Evolutionary conservation across 2,888 invertebrate genomes (phyloP).

Genomic region (Clanis bilineata): DNA sequence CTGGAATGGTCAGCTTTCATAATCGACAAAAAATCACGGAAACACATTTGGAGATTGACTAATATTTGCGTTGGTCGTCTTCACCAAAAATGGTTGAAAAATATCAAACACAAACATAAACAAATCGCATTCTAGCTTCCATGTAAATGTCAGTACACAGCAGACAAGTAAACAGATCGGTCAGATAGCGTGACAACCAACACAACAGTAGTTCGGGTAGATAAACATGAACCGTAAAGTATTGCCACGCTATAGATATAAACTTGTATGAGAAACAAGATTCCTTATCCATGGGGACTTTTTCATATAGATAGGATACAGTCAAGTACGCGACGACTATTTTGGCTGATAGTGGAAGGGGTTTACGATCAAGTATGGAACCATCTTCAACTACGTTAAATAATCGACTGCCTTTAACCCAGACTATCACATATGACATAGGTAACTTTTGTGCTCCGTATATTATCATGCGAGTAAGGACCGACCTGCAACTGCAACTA

Average conservation of each 20-base stretch:
- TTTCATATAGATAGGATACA: not conserved
- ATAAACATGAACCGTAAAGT: conserved; percentile 2
- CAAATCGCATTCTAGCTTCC: conserved; percentile 2
- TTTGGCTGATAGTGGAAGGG: conserved; percentile 20
- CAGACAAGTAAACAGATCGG: conserved; percentile 13
- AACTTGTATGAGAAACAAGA: conserved; percentile 11
- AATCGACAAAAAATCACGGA: not conserved
- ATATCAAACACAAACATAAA: not conserved
- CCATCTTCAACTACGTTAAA: not conserved
- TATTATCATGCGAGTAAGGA: no score
- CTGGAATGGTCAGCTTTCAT: not conserved
- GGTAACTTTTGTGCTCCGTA: no score
- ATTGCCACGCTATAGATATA: not conserved
- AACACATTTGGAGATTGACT: not conserved
- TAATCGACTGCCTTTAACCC: not conserved
- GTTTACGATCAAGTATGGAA: not conserved
- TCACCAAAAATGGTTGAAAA: not conserved
- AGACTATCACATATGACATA: no score
- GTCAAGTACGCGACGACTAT: not conserved
- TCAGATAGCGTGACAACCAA: conserved; percentile 6
- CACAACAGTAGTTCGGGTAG: conserved; percentile 7
- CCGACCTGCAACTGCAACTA: no score
- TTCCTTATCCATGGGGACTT: not conserved
- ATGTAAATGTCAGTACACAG: conserved; percentile 7
- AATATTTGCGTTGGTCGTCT: not conserved